Evolutionary conservation across 1,140 invertebrate species (phyloP), one percentile per base, ranked within the genome.

Genomic region (Zaprionus camerounensis): DNA sequence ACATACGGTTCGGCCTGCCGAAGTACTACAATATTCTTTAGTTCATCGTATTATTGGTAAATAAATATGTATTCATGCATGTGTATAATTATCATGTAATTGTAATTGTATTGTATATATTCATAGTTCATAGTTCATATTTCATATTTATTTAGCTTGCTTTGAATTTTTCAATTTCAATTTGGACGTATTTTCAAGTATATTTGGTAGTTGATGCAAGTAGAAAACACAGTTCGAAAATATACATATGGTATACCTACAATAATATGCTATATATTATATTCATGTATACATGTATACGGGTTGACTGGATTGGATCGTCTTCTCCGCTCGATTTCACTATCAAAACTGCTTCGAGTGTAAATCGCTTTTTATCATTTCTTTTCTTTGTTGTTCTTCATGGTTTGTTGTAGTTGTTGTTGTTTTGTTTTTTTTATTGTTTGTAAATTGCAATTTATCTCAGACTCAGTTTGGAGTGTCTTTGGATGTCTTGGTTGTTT

Each of bases 161-260:
- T 46, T 80, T 86, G 64, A 76, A 78, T 87, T 81, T 78, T 71
- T 71, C 76, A 81, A 84, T 84, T 72, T 76, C 55, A 74, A 80
- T 80, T 81, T 88, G 85, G 85, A 88, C 85, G 85, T 88, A 91
- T 88, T 80, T 90, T 90, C 85, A 90, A 90, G 86, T 91, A 90
- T 84, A 73, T 88, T 58, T 79, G 77, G 77, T 71, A 66, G 69
- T 74, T 77, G 72, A 84, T 86, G 84, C 84, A 87, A 87, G 78
- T 88, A 88, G 86, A 91, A 88, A 88, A 88, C 80, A 85, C 85
- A 91, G 85, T 88, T 88, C 85, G 86, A 88, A 88, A 91, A 90
- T 85, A 88, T 88, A 88, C 61, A 76, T 78, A 71, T 71, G 61
- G 61, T 85, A 85, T 74, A 74, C 78, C 80, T 88, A 87, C 80